These are phyloP conservation scores for Aurelia aurita complex sp. Pacific DNA, from an alignment of 30 jellyfish, hydroid and myxozoan genomes.

Conservation along the genomic window DNA sequence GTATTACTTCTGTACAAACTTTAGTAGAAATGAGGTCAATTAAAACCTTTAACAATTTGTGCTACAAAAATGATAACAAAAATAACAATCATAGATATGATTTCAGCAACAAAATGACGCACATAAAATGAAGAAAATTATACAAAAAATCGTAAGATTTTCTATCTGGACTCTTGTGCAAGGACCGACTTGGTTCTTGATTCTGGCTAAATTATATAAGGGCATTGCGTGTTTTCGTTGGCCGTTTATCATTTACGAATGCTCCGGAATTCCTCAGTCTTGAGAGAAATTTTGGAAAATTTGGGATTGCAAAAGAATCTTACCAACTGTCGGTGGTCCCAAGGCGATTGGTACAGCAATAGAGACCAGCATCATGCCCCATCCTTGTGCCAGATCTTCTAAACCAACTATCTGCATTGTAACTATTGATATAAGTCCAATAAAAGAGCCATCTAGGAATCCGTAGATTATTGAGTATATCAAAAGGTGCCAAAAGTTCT, in stretches of 20 bases:
- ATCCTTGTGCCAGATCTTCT: constrained; percentile 84
- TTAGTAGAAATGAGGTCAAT: too few relatives aligned
- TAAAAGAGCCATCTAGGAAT: constrained; percentile 93
- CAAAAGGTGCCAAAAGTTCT: constrained; percentile 76
- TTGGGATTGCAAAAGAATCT: constrained; percentile 3
- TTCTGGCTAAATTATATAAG: too few relatives aligned
- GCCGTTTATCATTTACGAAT: neutral
- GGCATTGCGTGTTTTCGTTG: too few relatives aligned
- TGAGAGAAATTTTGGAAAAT: neutral
- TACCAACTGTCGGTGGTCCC: constrained; percentile 96
- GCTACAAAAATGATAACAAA: too few relatives aligned
- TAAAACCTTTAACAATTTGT: too few relatives aligned
- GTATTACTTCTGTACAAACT: too few relatives aligned
- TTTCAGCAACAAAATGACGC: too few relatives aligned
- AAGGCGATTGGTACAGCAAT: constrained; percentile 90
- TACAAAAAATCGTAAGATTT: too few relatives aligned
- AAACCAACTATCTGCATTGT: constrained; percentile 87
- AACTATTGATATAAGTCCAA: constrained; percentile 85
- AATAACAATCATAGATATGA: too few relatives aligned
- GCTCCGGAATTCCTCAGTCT: neutral
- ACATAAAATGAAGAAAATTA: too few relatives aligned
- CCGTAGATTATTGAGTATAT: constrained; percentile 82
- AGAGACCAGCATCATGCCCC: constrained; percentile 83
- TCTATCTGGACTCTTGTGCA: too few relatives aligned
- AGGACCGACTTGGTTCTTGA: too few relatives aligned